These are phyloP conservation scores for Drosophila ogumai DNA, from an alignment of 1,140 invertebrate genomes.

Conservation along the genomic window DNA sequence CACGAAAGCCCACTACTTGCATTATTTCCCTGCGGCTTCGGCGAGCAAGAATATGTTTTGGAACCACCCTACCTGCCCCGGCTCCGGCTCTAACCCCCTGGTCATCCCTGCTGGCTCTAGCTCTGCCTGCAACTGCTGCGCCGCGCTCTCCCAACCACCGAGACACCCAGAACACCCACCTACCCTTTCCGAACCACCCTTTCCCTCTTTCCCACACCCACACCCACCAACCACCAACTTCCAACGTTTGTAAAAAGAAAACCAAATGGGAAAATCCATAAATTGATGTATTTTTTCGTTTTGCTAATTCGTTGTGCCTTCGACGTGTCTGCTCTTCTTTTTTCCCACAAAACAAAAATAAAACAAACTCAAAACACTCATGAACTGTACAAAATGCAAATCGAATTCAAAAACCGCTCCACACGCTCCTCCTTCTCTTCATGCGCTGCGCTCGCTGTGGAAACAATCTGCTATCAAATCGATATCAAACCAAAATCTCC, in stretches of 20 bases:
- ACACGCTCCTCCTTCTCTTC: constrained; percentile 68
- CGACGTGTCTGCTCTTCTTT: constrained; percentile 78
- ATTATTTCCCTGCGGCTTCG: constrained; percentile 28
- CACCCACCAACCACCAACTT: constrained; percentile 25
- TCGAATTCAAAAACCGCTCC: constrained; percentile 61
- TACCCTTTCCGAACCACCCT: constrained; percentile 25
- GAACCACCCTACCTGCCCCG: constrained; percentile 28
- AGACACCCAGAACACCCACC: constrained; percentile 24
- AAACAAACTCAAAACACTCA: constrained; percentile 46
- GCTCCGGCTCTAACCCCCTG: constrained; percentile 37
- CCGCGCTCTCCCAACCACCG: constrained; percentile 49
- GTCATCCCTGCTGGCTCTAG: constrained; percentile 19
- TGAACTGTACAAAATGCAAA: constrained; percentile 71
- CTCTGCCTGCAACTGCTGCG: constrained; percentile 35
- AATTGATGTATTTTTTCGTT: constrained; percentile 73
- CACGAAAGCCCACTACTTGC: constrained; percentile 30
- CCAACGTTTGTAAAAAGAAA: constrained; percentile 63
- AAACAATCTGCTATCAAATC: constrained; percentile 62
- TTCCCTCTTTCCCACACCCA: constrained; percentile 16
- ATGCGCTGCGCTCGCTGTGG: constrained; percentile 80
- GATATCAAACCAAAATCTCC: constrained; percentile 58
- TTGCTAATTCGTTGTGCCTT: constrained; percentile 81
- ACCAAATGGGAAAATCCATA: constrained; percentile 66
- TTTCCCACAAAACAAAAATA: constrained; percentile 54
- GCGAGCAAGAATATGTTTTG: neutral